Evolutionary conservation across 1,140 invertebrate genomes (phyloP), one percentile per base, ranked within the genome.

Genomic region (Harlomillsia oculata): DNA sequence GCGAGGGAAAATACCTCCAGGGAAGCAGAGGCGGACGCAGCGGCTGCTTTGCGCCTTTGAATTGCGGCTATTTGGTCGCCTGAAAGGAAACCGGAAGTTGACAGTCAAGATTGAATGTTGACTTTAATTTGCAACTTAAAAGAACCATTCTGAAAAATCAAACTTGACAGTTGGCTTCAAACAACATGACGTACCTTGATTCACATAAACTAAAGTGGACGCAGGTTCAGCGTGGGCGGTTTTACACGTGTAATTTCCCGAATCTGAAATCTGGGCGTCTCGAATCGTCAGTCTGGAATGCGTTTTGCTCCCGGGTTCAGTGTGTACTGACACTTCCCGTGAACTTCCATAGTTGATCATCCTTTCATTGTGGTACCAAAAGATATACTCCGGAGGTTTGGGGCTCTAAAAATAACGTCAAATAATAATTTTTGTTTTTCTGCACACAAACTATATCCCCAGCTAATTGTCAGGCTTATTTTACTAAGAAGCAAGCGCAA

Each of bases 321-420:
- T 89, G 72, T 89, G 83, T 64, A 91, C 87, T 51, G 80, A 82
- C 59, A 91, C 87, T 39, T 86, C 84, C 43, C 88, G 77, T 3
- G 82, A 79, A 29, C 82, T 85, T 72, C 91, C 88, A 71, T 90
- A 92, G 75, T 91, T 92, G 74, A 91, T 89, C 84, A 91, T 89
- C 51, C 83, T 81, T 68, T 88, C 84, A 74, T 91, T 89, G 74
- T 91, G 88, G 74, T 87, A 89, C 87, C 86, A 89, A 75, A 89
- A 89, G 46, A 90, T 87, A 75, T 87, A 90, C 71, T 89, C 87
- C 29, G 87, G 87, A 39, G 86, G 86, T 63, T 84, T 87, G 34
- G 86, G 86, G 70, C 86, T 89, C 87, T 89, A 63, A 60, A 50
- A 57, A 54, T 53, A 57, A 14, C n/a, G n/a, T n/a, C n/a, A n/a